phyloP scores from a whole-genome alignment of 2,888 invertebrate species.

The Pycnomerus fuliginosus region DNA sequence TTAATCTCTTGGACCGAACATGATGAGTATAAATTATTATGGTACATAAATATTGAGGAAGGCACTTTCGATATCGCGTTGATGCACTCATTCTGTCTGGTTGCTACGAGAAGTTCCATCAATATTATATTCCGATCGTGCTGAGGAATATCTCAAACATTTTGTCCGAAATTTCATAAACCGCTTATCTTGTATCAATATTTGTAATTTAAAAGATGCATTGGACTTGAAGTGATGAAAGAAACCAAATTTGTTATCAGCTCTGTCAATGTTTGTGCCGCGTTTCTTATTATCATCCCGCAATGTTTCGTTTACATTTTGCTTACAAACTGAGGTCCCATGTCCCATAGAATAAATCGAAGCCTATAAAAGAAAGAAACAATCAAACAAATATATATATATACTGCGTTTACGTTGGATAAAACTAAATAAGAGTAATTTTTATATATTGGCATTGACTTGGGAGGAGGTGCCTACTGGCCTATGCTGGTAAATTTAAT shows the following conservation, averaged over 20 bases:
- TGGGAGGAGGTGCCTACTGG: no score
- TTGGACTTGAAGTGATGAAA: conserved; percentile 36
- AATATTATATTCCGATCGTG: conserved; percentile 48
- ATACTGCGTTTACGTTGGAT: no score
- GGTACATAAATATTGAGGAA: conserved; percentile 44
- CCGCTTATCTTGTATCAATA: conserved; percentile 55
- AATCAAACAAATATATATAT: no score
- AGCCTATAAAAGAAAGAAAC: no score
- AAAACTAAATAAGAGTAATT: no score
- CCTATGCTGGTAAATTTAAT: no score
- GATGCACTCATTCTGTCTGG: conserved; percentile 16
- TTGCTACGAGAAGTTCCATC: conserved; percentile 20
- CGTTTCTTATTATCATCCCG: conserved; percentile 22
- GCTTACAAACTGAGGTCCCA: no score
- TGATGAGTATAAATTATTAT: conserved; percentile 50
- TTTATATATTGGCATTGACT: no score
- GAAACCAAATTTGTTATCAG: conserved; percentile 27
- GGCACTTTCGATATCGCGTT: conserved; percentile 31
- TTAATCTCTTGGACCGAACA: conserved; percentile 41
- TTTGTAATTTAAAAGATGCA: conserved; percentile 53
- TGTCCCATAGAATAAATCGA: no score
- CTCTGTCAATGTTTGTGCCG: conserved; percentile 34
- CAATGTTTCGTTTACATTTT: no score
- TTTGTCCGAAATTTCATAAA: conserved; percentile 54
- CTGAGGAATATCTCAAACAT: conserved; percentile 50